A percentile compares a stretch with the other conserved stretches of the same genome.
phyloP scores from a whole-genome alignment of 2,888 invertebrate species.

The Geophilus truncorum region DNA sequence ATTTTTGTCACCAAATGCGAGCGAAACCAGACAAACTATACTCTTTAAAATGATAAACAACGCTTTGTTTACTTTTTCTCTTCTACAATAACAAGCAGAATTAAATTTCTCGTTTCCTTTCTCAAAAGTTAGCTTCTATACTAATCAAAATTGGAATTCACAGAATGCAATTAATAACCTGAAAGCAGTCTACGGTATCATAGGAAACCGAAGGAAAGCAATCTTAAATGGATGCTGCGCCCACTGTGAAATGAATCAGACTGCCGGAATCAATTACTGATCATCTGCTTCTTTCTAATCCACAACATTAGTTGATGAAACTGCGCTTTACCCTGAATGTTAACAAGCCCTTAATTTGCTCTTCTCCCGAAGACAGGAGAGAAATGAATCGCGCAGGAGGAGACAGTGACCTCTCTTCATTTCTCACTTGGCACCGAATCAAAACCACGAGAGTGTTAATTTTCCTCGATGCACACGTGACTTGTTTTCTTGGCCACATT shows the following conservation, averaged over 20 bases:
- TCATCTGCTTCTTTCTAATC: conserved; percentile 8
- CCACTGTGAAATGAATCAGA: neutral
- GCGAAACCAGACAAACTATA: neutral
- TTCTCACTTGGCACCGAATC: neutral
- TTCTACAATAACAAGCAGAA: too few species aligned
- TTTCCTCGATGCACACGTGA: neutral
- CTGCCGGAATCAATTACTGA: conserved; percentile 5
- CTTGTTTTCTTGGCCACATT: neutral
- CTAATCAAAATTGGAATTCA: too few species aligned
- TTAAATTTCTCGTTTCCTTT: neutral
- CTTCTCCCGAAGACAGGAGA: neutral
- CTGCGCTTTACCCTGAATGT: neutral
- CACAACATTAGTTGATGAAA: conserved; percentile 16
- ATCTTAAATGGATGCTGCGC: neutral
- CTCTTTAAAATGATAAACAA: neutral
- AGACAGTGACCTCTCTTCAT: neutral
- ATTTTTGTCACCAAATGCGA: neutral
- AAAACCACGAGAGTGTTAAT: neutral
- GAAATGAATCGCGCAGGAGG: neutral
- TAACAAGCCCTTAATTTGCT: conserved; percentile 1
- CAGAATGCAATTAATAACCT: too few species aligned
- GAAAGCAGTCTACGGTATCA: neutral
- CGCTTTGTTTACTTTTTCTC: neutral
- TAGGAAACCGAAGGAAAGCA: neutral
- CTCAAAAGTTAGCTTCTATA: neutral